A percentile compares a stretch with the other conserved stretches of the same genome.
Evolutionary conservation across 2,113 vertebrate species (phyloP).

Genomic region (Atrichornis clamosus): DNA sequence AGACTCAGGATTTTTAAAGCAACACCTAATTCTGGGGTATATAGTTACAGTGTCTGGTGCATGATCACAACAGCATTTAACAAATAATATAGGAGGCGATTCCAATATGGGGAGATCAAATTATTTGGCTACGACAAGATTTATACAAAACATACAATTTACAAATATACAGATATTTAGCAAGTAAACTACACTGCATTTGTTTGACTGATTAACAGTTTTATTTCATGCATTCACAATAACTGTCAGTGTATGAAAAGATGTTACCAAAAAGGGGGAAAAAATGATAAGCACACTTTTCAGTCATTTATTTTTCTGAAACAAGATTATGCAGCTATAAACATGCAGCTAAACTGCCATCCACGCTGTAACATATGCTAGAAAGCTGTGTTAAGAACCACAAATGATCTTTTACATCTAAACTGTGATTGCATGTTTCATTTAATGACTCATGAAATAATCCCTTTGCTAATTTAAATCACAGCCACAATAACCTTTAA

Average conservation of each 20-base stretch:
- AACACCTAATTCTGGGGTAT: slow-evolving; percentile 76
- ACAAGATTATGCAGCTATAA: slow-evolving; percentile 71
- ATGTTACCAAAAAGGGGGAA: slow-evolving; percentile 74
- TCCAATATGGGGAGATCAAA: slow-evolving; percentile 80
- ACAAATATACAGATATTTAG: slow-evolving; percentile 82
- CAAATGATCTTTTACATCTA: neutral
- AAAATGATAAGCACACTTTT: slow-evolving; percentile 73
- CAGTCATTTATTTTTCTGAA: slow-evolving; percentile 80
- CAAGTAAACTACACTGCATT: slow-evolving; percentile 80
- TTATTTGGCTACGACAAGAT: slow-evolving; percentile 82
- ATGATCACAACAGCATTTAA: slow-evolving; percentile 70
- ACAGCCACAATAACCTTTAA: neutral
- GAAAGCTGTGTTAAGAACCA: neutral
- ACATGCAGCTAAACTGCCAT: slow-evolving; percentile 53
- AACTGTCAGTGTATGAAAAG: slow-evolving; percentile 84
- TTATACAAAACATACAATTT: slow-evolving; percentile 84
- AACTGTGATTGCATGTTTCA: neutral
- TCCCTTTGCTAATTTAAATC: neutral
- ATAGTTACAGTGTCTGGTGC: slow-evolving; percentile 65
- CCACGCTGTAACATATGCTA: neutral
- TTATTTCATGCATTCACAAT: slow-evolving; percentile 86
- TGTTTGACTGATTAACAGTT: slow-evolving; percentile 86
- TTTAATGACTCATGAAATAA: neutral
- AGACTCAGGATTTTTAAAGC: slow-evolving; percentile 65
- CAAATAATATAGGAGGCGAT: slow-evolving; percentile 76